Percentiles rank a stretch among this genome's conserved stretches.
phyloP scores from a whole-genome alignment of 2,797 vertebrate species.

The Ficedula albicollis region DNA sequence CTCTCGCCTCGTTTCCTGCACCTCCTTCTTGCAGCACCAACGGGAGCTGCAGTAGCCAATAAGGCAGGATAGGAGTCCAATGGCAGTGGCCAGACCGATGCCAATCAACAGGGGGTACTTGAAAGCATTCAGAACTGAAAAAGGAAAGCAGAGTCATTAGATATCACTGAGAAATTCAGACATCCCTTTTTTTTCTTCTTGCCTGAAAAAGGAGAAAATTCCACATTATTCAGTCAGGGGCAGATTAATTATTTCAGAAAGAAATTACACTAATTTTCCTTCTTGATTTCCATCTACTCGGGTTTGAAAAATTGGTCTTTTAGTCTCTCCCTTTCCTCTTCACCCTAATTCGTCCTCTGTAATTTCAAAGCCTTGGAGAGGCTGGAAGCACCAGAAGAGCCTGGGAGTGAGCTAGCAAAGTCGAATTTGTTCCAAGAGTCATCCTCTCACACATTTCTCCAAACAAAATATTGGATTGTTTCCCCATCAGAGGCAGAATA shows the following conservation, averaged over 20 bases:
- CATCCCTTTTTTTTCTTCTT: not conserved
- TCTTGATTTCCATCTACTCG: not conserved
- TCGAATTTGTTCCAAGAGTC: not conserved
- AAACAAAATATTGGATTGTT: not conserved
- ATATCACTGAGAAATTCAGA: not conserved
- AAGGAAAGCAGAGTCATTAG: conserved; percentile 13
- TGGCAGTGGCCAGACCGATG: conserved; percentile 79
- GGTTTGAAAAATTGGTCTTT: not conserved
- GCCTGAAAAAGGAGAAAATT: not conserved
- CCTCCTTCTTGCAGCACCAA: conserved; percentile 89
- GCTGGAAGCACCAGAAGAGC: not conserved
- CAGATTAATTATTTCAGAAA: not conserved
- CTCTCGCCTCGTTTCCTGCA: conserved; percentile 81
- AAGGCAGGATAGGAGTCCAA: conserved; percentile 89
- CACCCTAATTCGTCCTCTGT: not conserved
- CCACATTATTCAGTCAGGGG: not conserved
- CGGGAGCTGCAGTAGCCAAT: conserved; percentile 91
- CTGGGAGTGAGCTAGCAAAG: not conserved
- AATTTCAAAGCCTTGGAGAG: not conserved
- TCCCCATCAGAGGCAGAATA: not conserved
- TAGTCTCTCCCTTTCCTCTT: not conserved
- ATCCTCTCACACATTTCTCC: not conserved
- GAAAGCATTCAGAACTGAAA: conserved; percentile 91
- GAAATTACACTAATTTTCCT: not conserved
- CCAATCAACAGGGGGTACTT: conserved; percentile 92